A percentile compares a stretch with the other conserved stretches of the same genome.
Conservation (phyloP, 2,888 invertebrate genomes). For the Andricus quercusramuli region DNA sequence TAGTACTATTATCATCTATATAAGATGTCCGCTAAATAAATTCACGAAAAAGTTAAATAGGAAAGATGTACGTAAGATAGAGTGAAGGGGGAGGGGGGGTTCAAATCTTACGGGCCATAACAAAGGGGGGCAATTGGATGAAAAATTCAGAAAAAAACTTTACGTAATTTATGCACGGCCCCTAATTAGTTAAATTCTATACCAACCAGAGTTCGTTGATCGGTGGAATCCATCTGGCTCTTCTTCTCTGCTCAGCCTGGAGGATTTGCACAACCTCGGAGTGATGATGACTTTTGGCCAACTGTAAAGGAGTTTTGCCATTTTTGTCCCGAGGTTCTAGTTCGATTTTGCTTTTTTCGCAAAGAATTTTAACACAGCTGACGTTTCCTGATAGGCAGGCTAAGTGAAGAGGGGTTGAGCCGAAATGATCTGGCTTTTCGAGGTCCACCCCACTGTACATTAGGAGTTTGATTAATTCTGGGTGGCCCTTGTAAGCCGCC, state of each 20-base stretch:
- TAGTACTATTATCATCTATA: too few relatives aligned
- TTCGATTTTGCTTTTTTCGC: slow-evolving; percentile 94
- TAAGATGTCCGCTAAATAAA: too few relatives aligned
- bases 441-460: slow-evolving; percentile 95
- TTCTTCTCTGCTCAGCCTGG: slow-evolving; percentile 88
- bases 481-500: slow-evolving; percentile 96
- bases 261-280: slow-evolving; percentile 90
- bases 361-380: slow-evolving; percentile 91
- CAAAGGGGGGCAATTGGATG: too few relatives aligned
- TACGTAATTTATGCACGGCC: too few relatives aligned
- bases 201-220: slow-evolving; percentile 89
- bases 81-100: too few relatives aligned
- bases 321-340: slow-evolving; percentile 93
- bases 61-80: too few relatives aligned
- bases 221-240: slow-evolving; percentile 93
- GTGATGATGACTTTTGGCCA: slow-evolving; percentile 93
- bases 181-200: not conserved
- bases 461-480: slow-evolving; percentile 91
- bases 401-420: slow-evolving; percentile 93
- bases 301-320: slow-evolving; percentile 93
- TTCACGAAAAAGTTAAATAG: too few relatives aligned
- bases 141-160: too few relatives aligned
- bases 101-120: too few relatives aligned
- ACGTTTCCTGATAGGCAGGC: slow-evolving; percentile 94
- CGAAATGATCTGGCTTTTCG: slow-evolving; percentile 94